phyloP scores from a whole-genome alignment of 1,140 invertebrate species.

The Drosophila serrata region DNA sequence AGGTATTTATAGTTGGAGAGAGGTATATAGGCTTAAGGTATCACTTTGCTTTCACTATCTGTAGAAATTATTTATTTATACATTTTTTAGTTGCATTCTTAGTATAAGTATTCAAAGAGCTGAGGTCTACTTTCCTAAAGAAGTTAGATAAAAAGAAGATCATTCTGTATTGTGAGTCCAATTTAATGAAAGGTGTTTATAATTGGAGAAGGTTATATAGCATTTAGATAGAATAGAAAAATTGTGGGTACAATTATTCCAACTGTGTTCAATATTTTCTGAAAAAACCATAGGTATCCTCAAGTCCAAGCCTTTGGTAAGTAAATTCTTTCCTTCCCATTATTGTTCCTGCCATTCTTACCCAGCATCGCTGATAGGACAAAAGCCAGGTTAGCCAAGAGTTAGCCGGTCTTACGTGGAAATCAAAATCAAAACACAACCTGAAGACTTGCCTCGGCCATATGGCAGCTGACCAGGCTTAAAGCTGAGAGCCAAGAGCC shows the following conservation, averaged over 20 bases:
- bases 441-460: constrained; percentile 24
- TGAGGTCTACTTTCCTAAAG: too few species aligned
- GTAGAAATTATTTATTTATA: not conserved
- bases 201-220: too few species aligned
- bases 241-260: too few species aligned
- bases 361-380: constrained; percentile 73
- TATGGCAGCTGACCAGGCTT: constrained; percentile 66
- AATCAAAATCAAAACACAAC: constrained; percentile 58
- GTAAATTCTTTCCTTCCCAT: not conserved
- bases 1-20: not conserved
- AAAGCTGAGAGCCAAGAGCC: constrained; percentile 20
- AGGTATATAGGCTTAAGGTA: not conserved
- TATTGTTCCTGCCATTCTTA: constrained; percentile 1
- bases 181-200: too few species aligned
- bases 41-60: not conserved
- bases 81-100: too few species aligned
- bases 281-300: not conserved
- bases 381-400: constrained; percentile 14
- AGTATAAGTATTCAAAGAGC: too few species aligned
- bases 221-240: too few species aligned
- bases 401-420: constrained; percentile 69
- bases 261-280: not conserved
- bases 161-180: too few species aligned
- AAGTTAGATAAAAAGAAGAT: too few species aligned
- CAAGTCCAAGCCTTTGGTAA: not conserved